Evolutionary conservation across 2,797 vertebrate species (phyloP).

Genomic region (Helicolenus hilgendorfi): DNA sequence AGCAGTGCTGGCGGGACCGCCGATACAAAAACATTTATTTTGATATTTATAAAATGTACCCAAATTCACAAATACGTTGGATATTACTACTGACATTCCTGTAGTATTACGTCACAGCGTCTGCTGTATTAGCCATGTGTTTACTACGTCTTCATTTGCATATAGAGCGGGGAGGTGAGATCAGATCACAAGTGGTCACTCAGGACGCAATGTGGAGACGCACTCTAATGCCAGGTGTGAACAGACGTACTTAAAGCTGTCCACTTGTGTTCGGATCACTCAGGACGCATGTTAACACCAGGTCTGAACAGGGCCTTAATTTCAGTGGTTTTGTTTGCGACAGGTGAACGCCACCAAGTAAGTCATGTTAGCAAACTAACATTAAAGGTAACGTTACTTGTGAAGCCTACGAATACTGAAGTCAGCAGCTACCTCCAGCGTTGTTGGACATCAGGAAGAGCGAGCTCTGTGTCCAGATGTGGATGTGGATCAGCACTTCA

Average conservation of each 20-base stretch:
- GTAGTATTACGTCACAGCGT: too few relatives aligned
- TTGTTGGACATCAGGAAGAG: neutral
- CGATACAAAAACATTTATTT: neutral
- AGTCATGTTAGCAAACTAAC: too few relatives aligned
- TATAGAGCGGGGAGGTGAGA: too few relatives aligned
- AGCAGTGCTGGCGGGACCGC: too few relatives aligned
- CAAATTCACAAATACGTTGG: too few relatives aligned
- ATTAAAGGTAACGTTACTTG: neutral
- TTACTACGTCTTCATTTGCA: too few relatives aligned
- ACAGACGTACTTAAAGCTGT: accelerated
- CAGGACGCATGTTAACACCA: neutral
- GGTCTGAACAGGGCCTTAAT: neutral
- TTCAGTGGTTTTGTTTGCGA: neutral
- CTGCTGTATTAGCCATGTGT: accelerated
- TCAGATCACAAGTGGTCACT: accelerated
- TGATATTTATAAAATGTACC: neutral
- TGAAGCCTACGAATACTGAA: neutral
- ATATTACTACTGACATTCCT: too few relatives aligned
- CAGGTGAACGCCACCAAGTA: neutral
- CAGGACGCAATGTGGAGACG: too few relatives aligned
- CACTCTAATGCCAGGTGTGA: too few relatives aligned
- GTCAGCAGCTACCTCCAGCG: neutral
- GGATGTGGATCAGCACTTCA: neutral
- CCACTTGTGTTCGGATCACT: too few relatives aligned
- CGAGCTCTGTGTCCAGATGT: neutral